phyloP scores from a whole-genome alignment of 2,888 invertebrate species.

The Harmothoe impar region DNA sequence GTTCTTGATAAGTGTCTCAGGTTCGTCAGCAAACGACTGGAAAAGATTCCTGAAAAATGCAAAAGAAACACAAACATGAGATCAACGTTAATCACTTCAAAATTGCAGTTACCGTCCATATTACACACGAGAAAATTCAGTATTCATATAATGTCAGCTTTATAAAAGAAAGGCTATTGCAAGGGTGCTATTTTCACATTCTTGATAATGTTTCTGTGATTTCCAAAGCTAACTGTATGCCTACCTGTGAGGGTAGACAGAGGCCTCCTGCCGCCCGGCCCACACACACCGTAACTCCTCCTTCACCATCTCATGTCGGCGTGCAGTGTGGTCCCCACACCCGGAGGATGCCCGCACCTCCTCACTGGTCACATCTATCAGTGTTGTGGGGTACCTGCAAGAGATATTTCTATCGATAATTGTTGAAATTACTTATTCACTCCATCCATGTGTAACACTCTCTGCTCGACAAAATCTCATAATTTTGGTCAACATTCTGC shows the following conservation, averaged over 20 bases:
- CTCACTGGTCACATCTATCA: slow-evolving; percentile 76
- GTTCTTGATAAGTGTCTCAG: slow-evolving; percentile 76
- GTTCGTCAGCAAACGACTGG: slow-evolving; percentile 71
- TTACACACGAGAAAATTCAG: too few relatives aligned
- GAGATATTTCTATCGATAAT: background rate
- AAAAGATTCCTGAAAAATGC: slow-evolving; percentile 72
- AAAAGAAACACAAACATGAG: background rate
- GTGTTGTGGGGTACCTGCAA: slow-evolving; percentile 76
- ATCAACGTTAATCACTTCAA: too few relatives aligned
- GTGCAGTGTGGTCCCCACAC: slow-evolving; percentile 73
- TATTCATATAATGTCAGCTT: too few relatives aligned
- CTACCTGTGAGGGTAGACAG: slow-evolving; percentile 44
- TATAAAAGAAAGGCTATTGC: too few relatives aligned
- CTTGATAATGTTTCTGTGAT: too few relatives aligned
- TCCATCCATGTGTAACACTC: background rate
- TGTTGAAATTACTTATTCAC: background rate
- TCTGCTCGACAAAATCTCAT: too few relatives aligned
- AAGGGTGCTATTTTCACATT: too few relatives aligned
- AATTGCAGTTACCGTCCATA: too few relatives aligned
- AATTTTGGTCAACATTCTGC: too few relatives aligned
- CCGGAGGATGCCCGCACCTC: slow-evolving; percentile 77
- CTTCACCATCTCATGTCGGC: slow-evolving; percentile 73
- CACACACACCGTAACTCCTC: slow-evolving; percentile 77
- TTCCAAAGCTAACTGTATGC: background rate
- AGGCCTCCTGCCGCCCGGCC: slow-evolving; percentile 57